Evolutionary conservation across 2,888 invertebrate species (phyloP).

Genomic region (Sycophila texana): DNA sequence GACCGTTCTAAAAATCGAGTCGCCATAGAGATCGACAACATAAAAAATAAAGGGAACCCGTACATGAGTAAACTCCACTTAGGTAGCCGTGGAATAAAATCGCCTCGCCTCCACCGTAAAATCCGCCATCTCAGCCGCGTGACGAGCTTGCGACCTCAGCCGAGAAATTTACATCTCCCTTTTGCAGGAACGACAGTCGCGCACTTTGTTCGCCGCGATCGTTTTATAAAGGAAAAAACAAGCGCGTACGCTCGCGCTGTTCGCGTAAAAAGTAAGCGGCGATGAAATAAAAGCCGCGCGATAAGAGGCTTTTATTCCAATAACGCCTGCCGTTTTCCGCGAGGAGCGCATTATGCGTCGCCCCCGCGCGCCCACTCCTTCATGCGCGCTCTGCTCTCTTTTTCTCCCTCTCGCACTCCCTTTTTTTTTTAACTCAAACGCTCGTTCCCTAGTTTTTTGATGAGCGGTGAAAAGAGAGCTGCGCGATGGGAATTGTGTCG

Average conservation of each 20-base stretch:
- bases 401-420: no score
- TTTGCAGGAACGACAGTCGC: background rate
- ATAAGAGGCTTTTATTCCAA: background rate
- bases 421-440: no score
- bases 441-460: no score
- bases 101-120: background rate
- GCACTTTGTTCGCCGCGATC: slow-evolving; percentile 13
- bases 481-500: no score
- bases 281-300: slow-evolving; percentile 57
- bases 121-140: background rate
- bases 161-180: slow-evolving; percentile 8
- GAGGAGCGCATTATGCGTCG: background rate
- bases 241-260: background rate
- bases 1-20: background rate
- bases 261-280: slow-evolving; percentile 57
- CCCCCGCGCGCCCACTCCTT: no score
- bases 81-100: background rate
- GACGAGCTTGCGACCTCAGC: background rate
- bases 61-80: no score
- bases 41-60: no score
- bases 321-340: no score
- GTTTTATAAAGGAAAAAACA: background rate
- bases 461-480: no score
- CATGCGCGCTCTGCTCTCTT: background rate
- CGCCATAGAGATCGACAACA: no score